Base-by-base conservation (phyloP, 2,888 invertebrate species). In the Mantis religiosa region DNA sequence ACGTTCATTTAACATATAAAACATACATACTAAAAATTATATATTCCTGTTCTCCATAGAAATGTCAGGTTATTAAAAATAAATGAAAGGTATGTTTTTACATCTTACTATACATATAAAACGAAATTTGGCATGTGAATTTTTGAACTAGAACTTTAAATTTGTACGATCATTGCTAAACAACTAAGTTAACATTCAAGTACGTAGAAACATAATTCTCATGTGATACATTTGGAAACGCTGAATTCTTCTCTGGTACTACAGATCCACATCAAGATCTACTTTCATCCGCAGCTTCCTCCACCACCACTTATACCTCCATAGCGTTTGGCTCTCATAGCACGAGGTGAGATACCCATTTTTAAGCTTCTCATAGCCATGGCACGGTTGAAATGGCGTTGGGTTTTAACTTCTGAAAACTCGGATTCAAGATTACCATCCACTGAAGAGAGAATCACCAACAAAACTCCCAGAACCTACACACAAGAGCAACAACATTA, bases 331-430 rank as follows among this genome's bases (percentile, higher is more conserved):
- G 91, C 90, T 87, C 92, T 91, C 82, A 91, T 91, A 82, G 92
- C 91, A 87, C 92, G 91, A 14, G 93, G 93, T 90, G 93, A 93
- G 87, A 93, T 93, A 1, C 93, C 93, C 83, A 94, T 91, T 91
- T 93, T 93, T 84, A 98, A 94, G 87, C 97, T 97, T 25, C 97
- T 95, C 97, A 98, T 97, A 27, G 98, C 97, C 96, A 98, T 97
- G 25, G 97, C 97, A 91, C 97, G 95, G 93, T 97, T 98, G 93
- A 98, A 98, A 92, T 98, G 97, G 71, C 97, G 95, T 91, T 97
- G 97, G 9, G 96, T 95, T 92, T 96, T 96, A 91, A 95, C 91
- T 92, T 93, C 92, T 91, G 92, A 89, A 92, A 90, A 92, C 90
- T 93, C 94, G 84, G 91, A 91, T 83, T 91, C 92, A 89, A 92